Conservation (phyloP, 1,140 invertebrate species). For the Chlorops oryzae region DNA sequence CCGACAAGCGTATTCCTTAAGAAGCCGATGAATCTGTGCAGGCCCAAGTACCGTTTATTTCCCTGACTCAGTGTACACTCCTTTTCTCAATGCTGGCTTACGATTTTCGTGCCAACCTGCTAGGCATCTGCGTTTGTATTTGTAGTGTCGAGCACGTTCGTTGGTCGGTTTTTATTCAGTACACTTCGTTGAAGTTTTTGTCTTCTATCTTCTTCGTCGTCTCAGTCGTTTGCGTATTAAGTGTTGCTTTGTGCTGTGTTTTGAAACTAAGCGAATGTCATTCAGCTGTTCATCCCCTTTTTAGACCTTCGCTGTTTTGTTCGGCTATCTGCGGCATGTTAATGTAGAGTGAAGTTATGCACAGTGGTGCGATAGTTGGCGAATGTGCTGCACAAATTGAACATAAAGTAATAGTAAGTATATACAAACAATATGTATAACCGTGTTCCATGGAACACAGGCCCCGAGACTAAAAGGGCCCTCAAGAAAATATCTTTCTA, state of each 20-base stretch:
- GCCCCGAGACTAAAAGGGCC: too few relatives aligned
- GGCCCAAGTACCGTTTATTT: background rate
- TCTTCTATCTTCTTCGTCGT: conserved; percentile 10
- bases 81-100: conserved; percentile 8
- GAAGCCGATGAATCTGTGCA: conserved; percentile 1
- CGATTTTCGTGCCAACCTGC: conserved; percentile 14
- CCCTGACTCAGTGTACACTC: background rate
- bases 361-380: too few relatives aligned
- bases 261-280: conserved; percentile 19
- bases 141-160: conserved; percentile 12
- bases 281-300: background rate
- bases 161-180: conserved; percentile 13
- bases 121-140: background rate
- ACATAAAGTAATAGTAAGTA: too few relatives aligned
- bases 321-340: too few relatives aligned
- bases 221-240: conserved; percentile 11
- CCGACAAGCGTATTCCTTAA: conserved; percentile 2
- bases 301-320: too few relatives aligned
- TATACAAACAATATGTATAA: too few relatives aligned
- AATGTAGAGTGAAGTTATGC: too few relatives aligned
- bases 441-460: too few relatives aligned
- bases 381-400: too few relatives aligned
- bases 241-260: conserved; percentile 17
- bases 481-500: too few relatives aligned
- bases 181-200: background rate